These are phyloP conservation scores for Heterodera filipjevi DNA, from an alignment of 2,888 invertebrate species.

Conservation along the genomic window DNA sequence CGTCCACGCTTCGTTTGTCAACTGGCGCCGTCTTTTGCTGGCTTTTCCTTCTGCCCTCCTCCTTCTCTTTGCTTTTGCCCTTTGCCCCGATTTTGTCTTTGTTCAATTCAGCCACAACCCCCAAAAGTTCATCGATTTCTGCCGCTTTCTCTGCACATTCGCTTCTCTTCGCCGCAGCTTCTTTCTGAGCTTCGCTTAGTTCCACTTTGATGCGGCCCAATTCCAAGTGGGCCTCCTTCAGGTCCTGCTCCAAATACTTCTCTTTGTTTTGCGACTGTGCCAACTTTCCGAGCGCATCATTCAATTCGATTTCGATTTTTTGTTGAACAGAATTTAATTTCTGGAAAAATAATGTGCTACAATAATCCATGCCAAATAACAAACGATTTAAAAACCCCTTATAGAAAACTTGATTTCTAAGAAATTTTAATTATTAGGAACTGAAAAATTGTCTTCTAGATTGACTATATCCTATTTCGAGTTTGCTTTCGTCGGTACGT, in stretches of 20 bases:
- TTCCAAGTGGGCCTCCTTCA: constrained; percentile 21
- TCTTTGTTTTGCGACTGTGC: constrained; percentile 22
- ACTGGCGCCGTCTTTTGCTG: background rate
- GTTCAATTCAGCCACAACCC: constrained; percentile 31
- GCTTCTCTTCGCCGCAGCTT: background rate
- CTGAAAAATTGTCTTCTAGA: no score
- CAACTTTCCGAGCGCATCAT: constrained; percentile 11
- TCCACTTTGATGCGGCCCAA: constrained; percentile 19
- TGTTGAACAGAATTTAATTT: constrained; percentile 1
- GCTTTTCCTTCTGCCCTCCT: constrained; percentile 3
- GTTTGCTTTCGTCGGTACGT: no score
- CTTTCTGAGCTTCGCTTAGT: constrained; percentile 13
- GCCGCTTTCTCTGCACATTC: constrained; percentile 32
- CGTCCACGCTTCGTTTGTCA: constrained; percentile 8
- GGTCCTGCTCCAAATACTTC: constrained; percentile 30
- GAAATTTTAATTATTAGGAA: no score
- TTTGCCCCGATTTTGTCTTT: background rate
- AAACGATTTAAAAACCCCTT: no score
- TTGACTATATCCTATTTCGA: no score
- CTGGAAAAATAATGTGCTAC: no score
- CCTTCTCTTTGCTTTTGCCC: background rate
- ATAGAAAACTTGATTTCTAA: no score
- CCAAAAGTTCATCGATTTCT: constrained; percentile 31
- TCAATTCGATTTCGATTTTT: background rate
- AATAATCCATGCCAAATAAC: no score